Evolutionary conservation across 1,140 invertebrate species (phyloP).

Genomic region (Hesperophylax magnus): DNA sequence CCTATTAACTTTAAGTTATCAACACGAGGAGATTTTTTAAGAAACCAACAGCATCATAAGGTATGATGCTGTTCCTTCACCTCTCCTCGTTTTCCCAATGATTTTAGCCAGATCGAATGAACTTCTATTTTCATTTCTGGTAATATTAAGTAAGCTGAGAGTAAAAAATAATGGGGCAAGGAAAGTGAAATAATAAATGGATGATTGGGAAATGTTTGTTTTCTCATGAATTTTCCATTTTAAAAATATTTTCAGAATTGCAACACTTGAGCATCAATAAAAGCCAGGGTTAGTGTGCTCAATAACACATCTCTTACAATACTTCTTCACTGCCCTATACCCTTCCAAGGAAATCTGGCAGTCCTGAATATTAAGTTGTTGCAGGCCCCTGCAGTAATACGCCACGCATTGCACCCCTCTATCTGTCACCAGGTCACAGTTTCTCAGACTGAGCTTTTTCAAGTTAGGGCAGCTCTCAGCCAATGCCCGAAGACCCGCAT

Average conservation of each 20-base stretch:
- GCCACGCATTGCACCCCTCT: conserved; percentile 88
- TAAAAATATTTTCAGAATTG: conserved; percentile 34
- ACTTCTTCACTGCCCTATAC: conserved; percentile 91
- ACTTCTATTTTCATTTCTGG: too few relatives aligned
- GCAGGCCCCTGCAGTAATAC: conserved; percentile 87
- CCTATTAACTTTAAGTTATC: too few relatives aligned
- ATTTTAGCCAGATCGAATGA: too few relatives aligned
- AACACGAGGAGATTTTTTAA: too few relatives aligned
- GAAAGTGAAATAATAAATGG: neutral
- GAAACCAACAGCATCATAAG: too few relatives aligned
- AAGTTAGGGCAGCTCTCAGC: conserved; percentile 92
- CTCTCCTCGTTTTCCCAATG: too few relatives aligned
- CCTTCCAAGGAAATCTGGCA: conserved; percentile 90
- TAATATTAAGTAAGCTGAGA: too few relatives aligned
- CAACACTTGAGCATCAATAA: conserved; percentile 68
- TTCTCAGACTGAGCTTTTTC: conserved; percentile 90
- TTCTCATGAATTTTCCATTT: neutral
- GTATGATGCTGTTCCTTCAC: too few relatives aligned
- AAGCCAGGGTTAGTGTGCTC: conserved; percentile 96
- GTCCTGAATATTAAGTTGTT: conserved; percentile 93
- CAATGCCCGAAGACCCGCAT: conserved; percentile 86
- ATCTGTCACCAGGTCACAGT: conserved; percentile 91
- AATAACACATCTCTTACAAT: conserved; percentile 92
- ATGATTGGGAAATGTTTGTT: neutral
- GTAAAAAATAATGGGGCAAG: neutral